A percentile compares a stretch with the other conserved stretches of the same genome.
Conservation (phyloP, 2,888 invertebrate species). For the Timema cristinae region DNA sequence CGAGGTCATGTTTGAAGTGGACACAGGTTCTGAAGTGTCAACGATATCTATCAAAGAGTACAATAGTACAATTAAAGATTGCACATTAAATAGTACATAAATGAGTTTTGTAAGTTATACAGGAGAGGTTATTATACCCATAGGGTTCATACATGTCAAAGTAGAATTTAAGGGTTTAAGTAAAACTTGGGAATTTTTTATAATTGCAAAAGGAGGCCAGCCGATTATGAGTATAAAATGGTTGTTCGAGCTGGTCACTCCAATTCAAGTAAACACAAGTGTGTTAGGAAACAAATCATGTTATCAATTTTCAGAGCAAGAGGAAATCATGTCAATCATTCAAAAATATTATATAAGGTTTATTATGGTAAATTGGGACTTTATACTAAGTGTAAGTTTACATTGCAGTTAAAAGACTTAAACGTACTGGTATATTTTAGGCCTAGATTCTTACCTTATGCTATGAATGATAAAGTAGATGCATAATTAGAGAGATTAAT, state of each 20-base stretch:
- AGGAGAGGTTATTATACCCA: neutral
- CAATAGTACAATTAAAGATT: neutral
- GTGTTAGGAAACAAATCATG: no score
- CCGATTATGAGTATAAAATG: neutral
- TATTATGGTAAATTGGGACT: neutral
- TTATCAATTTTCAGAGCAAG: neutral
- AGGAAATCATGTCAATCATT: neutral
- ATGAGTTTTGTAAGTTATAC: neutral
- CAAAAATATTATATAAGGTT: neutral
- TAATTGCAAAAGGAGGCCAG: neutral
- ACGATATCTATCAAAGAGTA: neutral
- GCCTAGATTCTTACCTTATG: neutral
- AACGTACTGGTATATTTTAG: neutral
- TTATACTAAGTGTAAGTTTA: neutral
- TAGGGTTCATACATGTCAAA: neutral
- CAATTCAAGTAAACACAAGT: neutral
- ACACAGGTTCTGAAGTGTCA: neutral
- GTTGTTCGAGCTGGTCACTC: neutral
- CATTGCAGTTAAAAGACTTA: neutral
- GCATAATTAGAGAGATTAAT: neutral
- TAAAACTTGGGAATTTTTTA: neutral
- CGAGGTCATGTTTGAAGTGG: neutral
- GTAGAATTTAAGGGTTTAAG: neutral
- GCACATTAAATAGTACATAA: neutral
- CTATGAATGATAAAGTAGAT: neutral